A percentile compares a stretch with the other conserved stretches of the same genome.
These are phyloP conservation scores for Paguma larvata DNA, from an alignment of 2,797 vertebrate genomes.

Conservation along the genomic window DNA sequence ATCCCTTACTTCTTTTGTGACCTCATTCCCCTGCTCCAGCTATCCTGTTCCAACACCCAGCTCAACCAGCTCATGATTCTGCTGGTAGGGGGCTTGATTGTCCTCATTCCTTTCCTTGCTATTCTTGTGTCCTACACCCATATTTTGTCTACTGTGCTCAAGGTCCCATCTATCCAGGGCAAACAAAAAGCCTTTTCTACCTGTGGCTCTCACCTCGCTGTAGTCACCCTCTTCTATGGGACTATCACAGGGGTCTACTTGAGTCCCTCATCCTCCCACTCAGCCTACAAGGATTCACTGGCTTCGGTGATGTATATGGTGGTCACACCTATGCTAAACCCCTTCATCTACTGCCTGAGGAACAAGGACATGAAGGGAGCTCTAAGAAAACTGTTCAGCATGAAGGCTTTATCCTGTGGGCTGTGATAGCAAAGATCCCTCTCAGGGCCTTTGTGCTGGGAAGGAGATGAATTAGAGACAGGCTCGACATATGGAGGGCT, in stretches of 20 bases:
- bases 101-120: constrained; percentile 61
- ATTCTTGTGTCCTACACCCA: constrained; percentile 64
- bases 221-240: constrained; percentile 72
- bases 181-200: constrained; percentile 74
- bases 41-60: constrained; percentile 70
- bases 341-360: constrained; percentile 78
- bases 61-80: constrained; percentile 71
- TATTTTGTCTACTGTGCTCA: constrained; percentile 66
- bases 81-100: constrained; percentile 12
- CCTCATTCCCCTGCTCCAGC: constrained; percentile 70
- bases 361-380: constrained; percentile 65
- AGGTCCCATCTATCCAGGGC: constrained; percentile 48
- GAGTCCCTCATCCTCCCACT: constrained; percentile 65
- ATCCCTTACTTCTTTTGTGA: constrained; percentile 79
- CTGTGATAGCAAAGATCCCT: background rate
- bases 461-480: background rate
- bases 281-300: constrained; percentile 28
- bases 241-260: constrained; percentile 69
- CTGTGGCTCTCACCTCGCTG: constrained; percentile 69
- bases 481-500: background rate
- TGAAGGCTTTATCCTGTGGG: background rate
- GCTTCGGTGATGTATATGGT: constrained; percentile 72
- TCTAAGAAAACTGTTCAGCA: constrained; percentile 52
- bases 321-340: constrained; percentile 73
- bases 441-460: background rate